These are phyloP conservation scores for Leptinotarsa undecemlineata DNA, from an alignment of 1,140 invertebrate genomes.

Conservation along the genomic window DNA sequence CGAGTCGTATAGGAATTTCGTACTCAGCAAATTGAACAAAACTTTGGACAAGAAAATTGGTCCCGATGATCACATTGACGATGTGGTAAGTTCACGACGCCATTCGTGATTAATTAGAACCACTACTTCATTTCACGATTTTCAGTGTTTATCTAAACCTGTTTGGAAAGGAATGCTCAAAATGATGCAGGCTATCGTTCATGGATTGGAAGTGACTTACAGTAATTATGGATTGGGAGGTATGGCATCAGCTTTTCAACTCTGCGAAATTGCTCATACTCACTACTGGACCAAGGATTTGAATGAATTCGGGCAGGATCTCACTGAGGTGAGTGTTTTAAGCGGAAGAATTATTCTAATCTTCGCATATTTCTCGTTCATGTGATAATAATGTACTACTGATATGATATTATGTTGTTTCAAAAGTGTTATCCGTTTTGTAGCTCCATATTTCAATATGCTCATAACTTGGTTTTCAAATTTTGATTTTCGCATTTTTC, in stretches of 20 bases:
- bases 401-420: too few relatives aligned
- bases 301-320: constrained; percentile 56
- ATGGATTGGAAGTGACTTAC: constrained; percentile 91
- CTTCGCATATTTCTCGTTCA: neutral
- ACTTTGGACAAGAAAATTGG: constrained; percentile 91
- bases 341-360: neutral
- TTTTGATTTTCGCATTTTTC: too few relatives aligned
- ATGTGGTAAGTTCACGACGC: constrained; percentile 77
- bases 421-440: too few relatives aligned
- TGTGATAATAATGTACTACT: too few relatives aligned
- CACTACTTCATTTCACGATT: neutral
- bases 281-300: constrained; percentile 96
- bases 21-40: constrained; percentile 92
- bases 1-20: constrained; percentile 96
- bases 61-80: constrained; percentile 95
- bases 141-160: constrained; percentile 80
- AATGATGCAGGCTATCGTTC: constrained; percentile 83
- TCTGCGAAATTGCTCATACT: constrained; percentile 97
- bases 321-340: constrained; percentile 42
- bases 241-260: constrained; percentile 95
- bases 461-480: too few relatives aligned
- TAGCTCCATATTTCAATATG: too few relatives aligned
- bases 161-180: constrained; percentile 98
- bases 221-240: constrained; percentile 93
- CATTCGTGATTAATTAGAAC: neutral